Evolutionary conservation across 2,113 vertebrate genomes (phyloP), one percentile per base, ranked within the genome.

Genomic region (Planiliza haematocheilus): DNA sequence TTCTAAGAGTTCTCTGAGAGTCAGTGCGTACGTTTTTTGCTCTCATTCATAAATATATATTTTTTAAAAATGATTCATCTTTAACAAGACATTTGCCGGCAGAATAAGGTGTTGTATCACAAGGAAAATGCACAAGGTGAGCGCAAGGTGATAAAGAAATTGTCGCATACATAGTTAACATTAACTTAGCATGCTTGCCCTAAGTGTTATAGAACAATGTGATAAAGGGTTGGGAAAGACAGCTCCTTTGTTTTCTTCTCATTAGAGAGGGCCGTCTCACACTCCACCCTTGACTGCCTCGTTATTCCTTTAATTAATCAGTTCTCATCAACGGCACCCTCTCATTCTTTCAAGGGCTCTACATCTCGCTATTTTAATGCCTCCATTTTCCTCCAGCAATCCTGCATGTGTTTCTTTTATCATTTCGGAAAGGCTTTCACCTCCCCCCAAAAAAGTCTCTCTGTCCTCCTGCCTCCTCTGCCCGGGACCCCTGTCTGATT

Each of bases 261-360:
- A 93, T 93, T 94, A 93, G 90, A 86, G 85, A 84, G 86, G 83
- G 86, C 89, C 77, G 82, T 86, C 88, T 92, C 89, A 87, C 87
- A 92, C 89, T 91, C 84, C 88, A 91, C 82, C 90, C 91, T 88
- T 86, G 78, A 93, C 87, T 88, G 86, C 87, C 91, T 93, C 87
- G 86, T 94, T 93, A 93, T 91, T 91, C 91, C 91, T 92, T 92
- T 92, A 92, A 93, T 94, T 90, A 92, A 92, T 94, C 92, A 92
- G 88, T 91, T 93, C 91, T 92, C 89, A 91, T 93, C 92, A 91
- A 84, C 87, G 63, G 87, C 91, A 83, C 82, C 70, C 83, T 85
- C 84, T 88, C 81, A 50, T 85, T 86, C 80, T 70, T 89, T 90
- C 84, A 92, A 91, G 88, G 82, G 86, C 89, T 93, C 86, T 79